phyloP scores from a whole-genome alignment of 2,113 vertebrate genomes.

The Electrona antarctica region DNA sequence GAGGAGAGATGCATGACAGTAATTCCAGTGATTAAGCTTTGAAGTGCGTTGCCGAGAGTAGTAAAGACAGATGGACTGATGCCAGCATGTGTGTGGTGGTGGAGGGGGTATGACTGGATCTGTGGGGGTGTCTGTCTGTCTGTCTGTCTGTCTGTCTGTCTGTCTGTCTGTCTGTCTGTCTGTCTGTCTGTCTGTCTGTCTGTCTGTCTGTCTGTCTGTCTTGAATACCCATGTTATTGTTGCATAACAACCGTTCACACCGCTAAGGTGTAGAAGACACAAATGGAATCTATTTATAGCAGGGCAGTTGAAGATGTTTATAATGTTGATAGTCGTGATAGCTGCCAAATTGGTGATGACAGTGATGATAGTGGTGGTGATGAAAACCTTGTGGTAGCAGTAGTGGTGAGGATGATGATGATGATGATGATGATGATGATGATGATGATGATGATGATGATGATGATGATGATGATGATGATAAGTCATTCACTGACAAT shows the following conservation, averaged over 20 bases:
- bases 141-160: conserved; percentile 27
- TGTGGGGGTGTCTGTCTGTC: conserved; percentile 13
- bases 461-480: background rate
- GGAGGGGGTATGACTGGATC: conserved; percentile 7
- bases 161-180: background rate
- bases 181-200: conserved; percentile 33
- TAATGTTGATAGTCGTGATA: too few species aligned
- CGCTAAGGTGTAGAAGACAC: conserved; percentile 38
- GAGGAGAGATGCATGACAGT: conserved; percentile 35
- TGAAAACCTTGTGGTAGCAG: conserved; percentile 9
- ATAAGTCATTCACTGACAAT: background rate
- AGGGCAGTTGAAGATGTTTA: conserved; percentile 9
- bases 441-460: background rate
- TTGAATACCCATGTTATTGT: conserved; percentile 36
- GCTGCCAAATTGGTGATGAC: too few species aligned
- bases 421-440: background rate
- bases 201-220: background rate
- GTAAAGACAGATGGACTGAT: conserved; percentile 30
- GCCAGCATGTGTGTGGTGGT: conserved; percentile 22
- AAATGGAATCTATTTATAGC: conserved; percentile 47
- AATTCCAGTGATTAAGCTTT: conserved; percentile 62
- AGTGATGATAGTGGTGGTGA: too few species aligned
- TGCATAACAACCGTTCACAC: conserved; percentile 54
- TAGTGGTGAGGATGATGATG: background rate
- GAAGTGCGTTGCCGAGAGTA: conserved; percentile 37